Base-by-base conservation (phyloP, 2,888 invertebrate species). In the Saturnia pavonia region DNA sequence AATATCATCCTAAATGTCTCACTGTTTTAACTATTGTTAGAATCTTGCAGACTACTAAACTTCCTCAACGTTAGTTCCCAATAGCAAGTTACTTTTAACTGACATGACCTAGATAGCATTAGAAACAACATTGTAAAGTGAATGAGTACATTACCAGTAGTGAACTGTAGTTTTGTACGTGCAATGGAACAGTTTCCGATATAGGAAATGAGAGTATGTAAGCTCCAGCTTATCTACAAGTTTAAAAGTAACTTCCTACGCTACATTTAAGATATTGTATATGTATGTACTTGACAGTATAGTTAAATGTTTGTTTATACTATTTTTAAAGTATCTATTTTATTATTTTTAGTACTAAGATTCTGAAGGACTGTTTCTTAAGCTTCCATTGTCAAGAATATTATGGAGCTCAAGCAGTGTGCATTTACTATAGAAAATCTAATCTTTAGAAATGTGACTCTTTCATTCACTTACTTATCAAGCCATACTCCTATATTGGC, bases 181-280 rank as follows among this genome's bases (percentile, higher is more conserved):
- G 65, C 70, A 70, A 27, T 70, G 70, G 65, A 54, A 70, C 63
- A 25, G 65, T 70, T 43, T 60, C 57, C 25, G 57, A 60, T 22
- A 65, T 60, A 69, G 48, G 69, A 69, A 69, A 69, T 40, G 69
- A 69, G 69, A 34, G 57, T 69, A 43, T 42, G 12, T 43, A 69
- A 69, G 57, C 42, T 69, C 34, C 48, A 22, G 34, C 63, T 69
- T 69, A 69, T 69, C 63, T 69, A 14, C 48, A 27, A 48, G n/a
- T 69, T 69, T 65, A 48, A 65, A 65, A 45, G 65, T 43, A 19
- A 69, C 65, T 65, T 65, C 48, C 27, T 69, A 27, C 19, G 60
- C 43, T 69, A 60, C 27, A 0, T 60, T 25, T 60, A 60, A 1
- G 27, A 27, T 60, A 60, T 27, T 60, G 57, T 27, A 57, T 14